Conservation (phyloP, 2,113 vertebrate species). For the Brienomyrus brachyistius region DNA sequence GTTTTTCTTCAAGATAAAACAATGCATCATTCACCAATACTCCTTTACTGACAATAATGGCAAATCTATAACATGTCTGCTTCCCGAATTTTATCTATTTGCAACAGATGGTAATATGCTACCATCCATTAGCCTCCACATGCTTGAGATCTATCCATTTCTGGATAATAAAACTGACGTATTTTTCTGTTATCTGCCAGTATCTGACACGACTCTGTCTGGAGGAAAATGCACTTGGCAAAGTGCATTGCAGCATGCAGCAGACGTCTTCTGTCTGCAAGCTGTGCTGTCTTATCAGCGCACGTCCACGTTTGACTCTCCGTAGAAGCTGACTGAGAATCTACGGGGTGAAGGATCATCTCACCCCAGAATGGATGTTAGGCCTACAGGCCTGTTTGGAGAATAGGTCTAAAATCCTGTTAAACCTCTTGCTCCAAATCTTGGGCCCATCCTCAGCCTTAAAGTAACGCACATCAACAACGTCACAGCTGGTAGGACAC, state of each 20-base stretch:
- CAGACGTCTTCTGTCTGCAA: constrained; percentile 48
- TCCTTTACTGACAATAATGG: constrained; percentile 45
- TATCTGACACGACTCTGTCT: constrained; percentile 64
- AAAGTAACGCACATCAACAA: neutral
- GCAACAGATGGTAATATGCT: constrained; percentile 65
- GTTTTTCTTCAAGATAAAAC: neutral
- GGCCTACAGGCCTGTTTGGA: neutral
- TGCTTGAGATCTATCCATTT: constrained; percentile 64
- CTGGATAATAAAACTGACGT: constrained; percentile 66
- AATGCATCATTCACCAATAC: constrained; percentile 33
- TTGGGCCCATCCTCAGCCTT: neutral
- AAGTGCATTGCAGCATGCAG: constrained; percentile 32
- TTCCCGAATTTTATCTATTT: constrained; percentile 58
- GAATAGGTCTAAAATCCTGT: neutral
- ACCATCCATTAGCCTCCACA: constrained; percentile 64
- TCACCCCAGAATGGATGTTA: neutral
- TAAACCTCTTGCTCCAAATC: neutral
- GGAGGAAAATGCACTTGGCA: constrained; percentile 53
- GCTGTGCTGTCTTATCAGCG: constrained; percentile 29
- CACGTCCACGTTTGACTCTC: constrained; percentile 2
- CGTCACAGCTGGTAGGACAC: neutral
- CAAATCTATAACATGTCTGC: constrained; percentile 51
- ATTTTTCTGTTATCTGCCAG: constrained; percentile 64
- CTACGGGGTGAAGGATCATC: neutral
- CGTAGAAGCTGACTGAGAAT: neutral